Percentiles rank a stretch among this genome's conserved stretches.
Evolutionary conservation across 2,888 invertebrate genomes (phyloP).

Genomic region (Tupiocoris notatus): DNA sequence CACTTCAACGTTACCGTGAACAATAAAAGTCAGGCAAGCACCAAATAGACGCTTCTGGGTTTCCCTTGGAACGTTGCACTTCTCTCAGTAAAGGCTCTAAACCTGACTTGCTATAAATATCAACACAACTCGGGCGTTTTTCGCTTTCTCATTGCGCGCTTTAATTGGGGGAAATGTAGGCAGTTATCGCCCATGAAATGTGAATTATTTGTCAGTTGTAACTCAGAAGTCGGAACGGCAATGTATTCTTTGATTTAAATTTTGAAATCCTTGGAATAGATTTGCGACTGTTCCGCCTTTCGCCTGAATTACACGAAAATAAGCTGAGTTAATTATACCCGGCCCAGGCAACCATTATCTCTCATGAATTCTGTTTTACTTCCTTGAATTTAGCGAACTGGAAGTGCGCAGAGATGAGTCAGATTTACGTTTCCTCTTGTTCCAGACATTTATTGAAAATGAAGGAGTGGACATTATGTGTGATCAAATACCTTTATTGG

Average conservation of each 20-base stretch:
- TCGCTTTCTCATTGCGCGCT: background rate
- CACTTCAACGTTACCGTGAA: background rate
- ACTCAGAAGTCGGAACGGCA: background rate
- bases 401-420: too few relatives aligned
- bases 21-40: background rate
- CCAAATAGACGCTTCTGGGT: too few relatives aligned
- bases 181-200: slow-evolving; percentile 2
- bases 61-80: background rate
- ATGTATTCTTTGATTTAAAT: background rate
- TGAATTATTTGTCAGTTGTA: background rate
- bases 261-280: background rate
- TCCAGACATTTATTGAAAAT: too few relatives aligned
- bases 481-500: too few relatives aligned
- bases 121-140: background rate
- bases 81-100: background rate
- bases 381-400: too few relatives aligned
- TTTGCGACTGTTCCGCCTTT: background rate
- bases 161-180: background rate
- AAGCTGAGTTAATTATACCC: too few relatives aligned
- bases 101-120: background rate
- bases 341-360: too few relatives aligned
- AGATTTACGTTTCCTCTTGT: too few relatives aligned
- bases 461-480: too few relatives aligned
- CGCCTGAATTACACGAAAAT: background rate
- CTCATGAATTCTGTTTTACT: too few relatives aligned